Percentiles rank a stretch among this genome's conserved stretches.
These are phyloP conservation scores for Cryptoblepharus egeriae DNA, from an alignment of 2,797 vertebrate species.

Conservation along the genomic window DNA sequence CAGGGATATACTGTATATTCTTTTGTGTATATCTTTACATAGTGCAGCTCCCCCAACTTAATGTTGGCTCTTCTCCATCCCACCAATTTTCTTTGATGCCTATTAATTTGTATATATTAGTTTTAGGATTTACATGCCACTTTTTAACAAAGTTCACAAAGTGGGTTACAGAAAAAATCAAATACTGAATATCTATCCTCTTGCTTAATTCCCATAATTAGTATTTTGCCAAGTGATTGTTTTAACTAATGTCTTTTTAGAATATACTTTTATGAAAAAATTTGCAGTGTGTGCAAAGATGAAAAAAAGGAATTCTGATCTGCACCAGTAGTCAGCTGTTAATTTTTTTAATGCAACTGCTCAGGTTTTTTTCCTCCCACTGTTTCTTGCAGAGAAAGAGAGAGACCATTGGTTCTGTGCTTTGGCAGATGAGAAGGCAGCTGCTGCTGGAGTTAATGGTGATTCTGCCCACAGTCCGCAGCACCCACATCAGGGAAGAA, in stretches of 20 bases:
- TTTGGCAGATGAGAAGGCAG: conserved; percentile 98
- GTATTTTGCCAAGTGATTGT: background rate
- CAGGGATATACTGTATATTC: too few relatives aligned
- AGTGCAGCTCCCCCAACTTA: too few relatives aligned
- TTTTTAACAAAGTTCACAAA: too few relatives aligned
- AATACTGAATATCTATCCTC: too few relatives aligned
- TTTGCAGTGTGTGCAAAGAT: background rate
- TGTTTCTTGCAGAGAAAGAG: conserved; percentile 85
- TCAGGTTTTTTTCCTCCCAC: background rate
- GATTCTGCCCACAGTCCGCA: conserved; percentile 93
- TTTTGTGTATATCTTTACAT: too few relatives aligned
- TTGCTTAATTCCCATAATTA: too few relatives aligned
- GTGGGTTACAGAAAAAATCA: too few relatives aligned
- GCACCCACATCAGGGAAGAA: conserved; percentile 86
- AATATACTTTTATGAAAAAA: background rate
- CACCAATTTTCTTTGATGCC: too few relatives aligned
- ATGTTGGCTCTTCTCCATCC: too few relatives aligned
- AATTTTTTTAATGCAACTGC: too few relatives aligned
- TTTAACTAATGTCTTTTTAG: background rate
- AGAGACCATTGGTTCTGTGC: conserved; percentile 92
- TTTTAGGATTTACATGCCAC: too few relatives aligned
- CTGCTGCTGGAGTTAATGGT: conserved; percentile 94
- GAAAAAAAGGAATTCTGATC: background rate
- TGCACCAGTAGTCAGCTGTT: background rate
- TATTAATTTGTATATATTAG: too few relatives aligned